Percentiles rank a stretch among this genome's conserved stretches.
These are phyloP conservation scores for Cosmorhoe ocellata DNA, from an alignment of 2,888 invertebrate genomes.

Conservation along the genomic window DNA sequence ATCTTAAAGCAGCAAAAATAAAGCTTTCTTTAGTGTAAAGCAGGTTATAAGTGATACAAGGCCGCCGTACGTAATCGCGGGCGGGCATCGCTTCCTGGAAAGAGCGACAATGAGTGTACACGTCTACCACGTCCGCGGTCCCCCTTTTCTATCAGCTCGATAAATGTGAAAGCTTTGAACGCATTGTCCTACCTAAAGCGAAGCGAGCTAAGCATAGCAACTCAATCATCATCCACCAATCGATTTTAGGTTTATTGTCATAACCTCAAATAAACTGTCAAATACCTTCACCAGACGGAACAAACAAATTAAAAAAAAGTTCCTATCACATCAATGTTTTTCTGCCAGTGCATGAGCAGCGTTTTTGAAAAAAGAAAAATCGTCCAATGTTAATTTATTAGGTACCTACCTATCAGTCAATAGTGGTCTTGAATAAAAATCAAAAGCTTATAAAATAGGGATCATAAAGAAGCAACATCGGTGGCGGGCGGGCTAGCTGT, in stretches of 20 bases:
- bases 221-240: not conserved
- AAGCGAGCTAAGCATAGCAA: not conserved
- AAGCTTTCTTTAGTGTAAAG: not conserved
- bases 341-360: no score
- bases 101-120: constrained; percentile 60
- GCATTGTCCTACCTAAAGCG: constrained; percentile 8
- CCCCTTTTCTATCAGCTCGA: constrained; percentile 19
- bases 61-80: constrained; percentile 41
- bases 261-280: no score
- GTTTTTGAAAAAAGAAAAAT: no score
- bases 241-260: no score
- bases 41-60: not conserved
- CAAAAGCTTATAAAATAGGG: no score
- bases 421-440: no score
- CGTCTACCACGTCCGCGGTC: constrained; percentile 46
- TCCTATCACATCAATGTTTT: no score
- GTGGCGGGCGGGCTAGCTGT: not conserved
- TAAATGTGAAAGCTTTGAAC: constrained; percentile 27
- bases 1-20: not conserved
- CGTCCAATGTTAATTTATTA: no score
- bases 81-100: constrained; percentile 70
- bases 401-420: no score
- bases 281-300: no score
- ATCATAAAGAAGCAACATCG: no score
- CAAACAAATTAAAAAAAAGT: no score